Evolutionary conservation across 2,888 invertebrate species (phyloP).

Genomic region (Desoria tigrina): DNA sequence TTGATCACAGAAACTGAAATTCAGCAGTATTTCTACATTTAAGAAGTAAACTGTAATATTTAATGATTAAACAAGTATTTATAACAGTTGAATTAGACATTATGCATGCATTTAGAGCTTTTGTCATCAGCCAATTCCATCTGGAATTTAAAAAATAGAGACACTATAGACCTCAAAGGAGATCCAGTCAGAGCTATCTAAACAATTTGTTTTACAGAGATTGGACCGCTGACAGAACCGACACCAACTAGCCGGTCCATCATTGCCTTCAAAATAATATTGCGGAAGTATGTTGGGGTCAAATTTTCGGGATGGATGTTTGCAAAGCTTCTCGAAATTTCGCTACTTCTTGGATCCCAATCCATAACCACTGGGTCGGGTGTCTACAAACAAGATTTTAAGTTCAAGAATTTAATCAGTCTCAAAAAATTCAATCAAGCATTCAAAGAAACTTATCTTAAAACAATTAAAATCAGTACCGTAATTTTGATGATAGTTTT

Average conservation of each 20-base stretch:
- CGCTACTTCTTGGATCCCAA: neutral
- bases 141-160: no score
- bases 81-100: no score
- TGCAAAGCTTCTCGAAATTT: neutral
- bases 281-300: conserved; percentile 32
- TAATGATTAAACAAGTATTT: no score
- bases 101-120: no score
- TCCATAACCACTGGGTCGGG: neutral
- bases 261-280: conserved; percentile 29
- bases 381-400: neutral
- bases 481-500: neutral
- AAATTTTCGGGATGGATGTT: conserved; percentile 10
- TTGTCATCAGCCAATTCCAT: no score
- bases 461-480: conserved; percentile 5
- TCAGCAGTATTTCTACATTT: no score
- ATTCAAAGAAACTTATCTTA: neutral
- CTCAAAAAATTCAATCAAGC: conserved; percentile 1
- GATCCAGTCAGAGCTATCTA: no score
- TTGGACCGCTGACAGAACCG: no score
- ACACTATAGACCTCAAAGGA: no score
- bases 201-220: no score
- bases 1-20: no score
- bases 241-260: conserved; percentile 27
- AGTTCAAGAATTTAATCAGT: neutral
- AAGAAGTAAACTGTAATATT: no score